A percentile compares a stretch with the other conserved stretches of the same genome.
Evolutionary conservation across 2,113 vertebrate species (phyloP).

Genomic region (Corythoichthys haematopterus): DNA sequence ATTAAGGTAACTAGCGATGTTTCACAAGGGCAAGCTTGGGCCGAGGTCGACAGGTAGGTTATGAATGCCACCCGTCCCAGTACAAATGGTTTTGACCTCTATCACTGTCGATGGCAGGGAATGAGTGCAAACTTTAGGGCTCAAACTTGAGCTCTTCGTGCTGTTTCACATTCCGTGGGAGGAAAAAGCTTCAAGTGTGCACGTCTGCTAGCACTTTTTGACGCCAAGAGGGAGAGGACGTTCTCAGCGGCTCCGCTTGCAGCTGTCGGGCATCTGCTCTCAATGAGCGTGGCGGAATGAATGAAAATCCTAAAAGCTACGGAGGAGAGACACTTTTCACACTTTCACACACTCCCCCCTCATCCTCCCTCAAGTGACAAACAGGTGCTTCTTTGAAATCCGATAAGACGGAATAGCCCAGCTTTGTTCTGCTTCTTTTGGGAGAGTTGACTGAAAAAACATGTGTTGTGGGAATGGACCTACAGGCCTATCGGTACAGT

Average conservation of each 20-base stretch:
- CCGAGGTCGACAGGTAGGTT: too few species aligned
- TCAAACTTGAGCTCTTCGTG: too few species aligned
- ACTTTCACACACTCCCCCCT: constrained; percentile 15
- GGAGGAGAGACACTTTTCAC: constrained; percentile 46
- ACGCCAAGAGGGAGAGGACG: constrained; percentile 26
- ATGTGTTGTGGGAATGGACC: constrained; percentile 13
- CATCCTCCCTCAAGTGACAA: constrained; percentile 46
- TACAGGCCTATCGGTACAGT: not conserved
- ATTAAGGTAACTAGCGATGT: too few species aligned
- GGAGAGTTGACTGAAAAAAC: constrained; percentile 17
- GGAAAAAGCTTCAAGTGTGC: constrained; percentile 15
- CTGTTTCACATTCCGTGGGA: not conserved
- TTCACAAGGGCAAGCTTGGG: too few species aligned
- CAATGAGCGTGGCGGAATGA: constrained; percentile 50
- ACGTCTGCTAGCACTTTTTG: constrained; percentile 24
- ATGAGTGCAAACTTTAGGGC: too few species aligned
- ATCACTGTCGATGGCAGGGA: too few species aligned
- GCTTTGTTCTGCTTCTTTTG: constrained; percentile 26
- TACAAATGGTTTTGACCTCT: too few species aligned
- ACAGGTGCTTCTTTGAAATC: constrained; percentile 67
- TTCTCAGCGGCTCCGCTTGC: constrained; percentile 42
- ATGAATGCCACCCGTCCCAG: too few species aligned
- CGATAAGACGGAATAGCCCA: constrained; percentile 38
- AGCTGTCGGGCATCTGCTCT: constrained; percentile 68
- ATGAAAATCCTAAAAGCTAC: constrained; percentile 55